phyloP scores from a whole-genome alignment of 2,113 vertebrate species.

The Phrynosoma platyrhinos region DNA sequence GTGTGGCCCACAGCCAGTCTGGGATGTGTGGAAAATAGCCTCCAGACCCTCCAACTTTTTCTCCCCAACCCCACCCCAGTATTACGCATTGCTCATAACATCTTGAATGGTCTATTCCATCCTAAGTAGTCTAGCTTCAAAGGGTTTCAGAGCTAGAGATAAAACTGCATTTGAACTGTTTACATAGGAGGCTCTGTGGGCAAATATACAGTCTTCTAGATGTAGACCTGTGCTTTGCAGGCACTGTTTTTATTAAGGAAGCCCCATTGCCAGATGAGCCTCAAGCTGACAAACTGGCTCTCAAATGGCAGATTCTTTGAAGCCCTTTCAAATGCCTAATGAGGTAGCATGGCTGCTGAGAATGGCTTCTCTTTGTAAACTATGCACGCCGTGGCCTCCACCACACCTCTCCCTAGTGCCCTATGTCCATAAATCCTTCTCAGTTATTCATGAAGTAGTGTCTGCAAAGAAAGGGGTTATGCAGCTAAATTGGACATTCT shows the following conservation, averaged over 20 bases:
- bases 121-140: neutral
- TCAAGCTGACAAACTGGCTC: neutral
- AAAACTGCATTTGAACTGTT: neutral
- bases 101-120: neutral
- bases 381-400: neutral
- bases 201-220: neutral
- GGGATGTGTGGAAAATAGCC: too few species aligned
- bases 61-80: too few species aligned
- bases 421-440: slow-evolving; percentile 8
- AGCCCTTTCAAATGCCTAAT: slow-evolving; percentile 21
- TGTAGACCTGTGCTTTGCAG: neutral
- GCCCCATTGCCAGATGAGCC: slow-evolving; percentile 6
- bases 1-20: too few species aligned
- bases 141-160: neutral
- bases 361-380: neutral
- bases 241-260: slow-evolving; percentile 4
- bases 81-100: neutral
- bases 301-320: neutral
- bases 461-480: neutral
- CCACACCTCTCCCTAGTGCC: neutral
- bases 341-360: neutral
- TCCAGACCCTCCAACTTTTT: too few species aligned
- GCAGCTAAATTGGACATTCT: neutral
- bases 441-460: slow-evolving; percentile 11
- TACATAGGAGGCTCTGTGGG: neutral